Percentiles rank a stretch among this genome's conserved stretches.
These are phyloP conservation scores for Neolamprologus sp. DNA, from an alignment of 2,113 vertebrate genomes.

Conservation along the genomic window DNA sequence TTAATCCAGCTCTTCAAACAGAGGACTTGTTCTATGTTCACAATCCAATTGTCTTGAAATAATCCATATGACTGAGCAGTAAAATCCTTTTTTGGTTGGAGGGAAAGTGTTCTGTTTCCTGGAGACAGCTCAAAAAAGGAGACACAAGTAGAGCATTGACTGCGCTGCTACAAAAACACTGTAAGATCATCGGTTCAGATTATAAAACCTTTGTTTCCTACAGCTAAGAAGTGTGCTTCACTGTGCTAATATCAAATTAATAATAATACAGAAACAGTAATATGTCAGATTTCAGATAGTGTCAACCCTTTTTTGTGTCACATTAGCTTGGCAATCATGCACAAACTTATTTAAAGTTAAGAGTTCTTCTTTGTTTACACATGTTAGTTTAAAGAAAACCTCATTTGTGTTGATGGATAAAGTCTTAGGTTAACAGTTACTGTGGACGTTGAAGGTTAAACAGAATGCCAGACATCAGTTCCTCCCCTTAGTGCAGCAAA, in stretches of 20 bases:
- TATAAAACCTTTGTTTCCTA: background rate
- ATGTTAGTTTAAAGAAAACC: background rate
- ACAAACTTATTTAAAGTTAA: background rate
- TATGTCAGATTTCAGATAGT: background rate
- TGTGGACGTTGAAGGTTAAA: background rate
- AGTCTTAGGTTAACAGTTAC: background rate
- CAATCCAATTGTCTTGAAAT: slow-evolving; percentile 59
- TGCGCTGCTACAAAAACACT: background rate
- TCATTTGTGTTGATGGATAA: background rate
- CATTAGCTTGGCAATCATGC: background rate
- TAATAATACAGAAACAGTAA: background rate
- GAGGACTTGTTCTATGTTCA: slow-evolving; percentile 53
- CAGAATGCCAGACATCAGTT: background rate
- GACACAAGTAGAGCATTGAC: background rate
- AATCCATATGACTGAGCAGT: slow-evolving; percentile 52
- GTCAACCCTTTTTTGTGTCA: background rate
- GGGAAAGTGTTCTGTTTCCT: background rate
- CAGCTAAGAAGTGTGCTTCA: background rate
- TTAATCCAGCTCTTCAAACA: slow-evolving; percentile 46
- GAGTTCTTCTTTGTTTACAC: background rate
- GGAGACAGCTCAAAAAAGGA: background rate
- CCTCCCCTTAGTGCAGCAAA: slow-evolving; percentile 14
- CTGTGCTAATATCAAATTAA: background rate
- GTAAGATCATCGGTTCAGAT: background rate
- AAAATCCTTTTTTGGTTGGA: slow-evolving; percentile 29